Conservation (phyloP, 1,140 invertebrate species). For the Phymorhynchus buccinoides region DNA sequence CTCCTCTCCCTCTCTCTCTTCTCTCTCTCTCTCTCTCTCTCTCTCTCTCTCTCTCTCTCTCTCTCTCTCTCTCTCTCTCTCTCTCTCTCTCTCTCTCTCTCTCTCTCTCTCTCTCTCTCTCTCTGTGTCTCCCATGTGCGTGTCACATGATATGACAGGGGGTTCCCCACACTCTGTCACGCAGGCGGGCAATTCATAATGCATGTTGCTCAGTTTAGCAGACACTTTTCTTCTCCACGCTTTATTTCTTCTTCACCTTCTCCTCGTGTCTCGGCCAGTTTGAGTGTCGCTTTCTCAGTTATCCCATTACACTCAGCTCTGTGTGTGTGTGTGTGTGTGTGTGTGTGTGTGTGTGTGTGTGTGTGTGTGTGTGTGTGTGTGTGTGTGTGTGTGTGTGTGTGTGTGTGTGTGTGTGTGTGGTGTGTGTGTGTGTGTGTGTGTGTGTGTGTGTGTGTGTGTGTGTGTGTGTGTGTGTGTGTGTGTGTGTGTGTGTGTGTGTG, state of each 20-base stretch:
- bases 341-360: too few relatives aligned
- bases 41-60: neutral
- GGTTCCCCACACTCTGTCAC: slow-evolving; percentile 27
- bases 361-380: too few relatives aligned
- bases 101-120: neutral
- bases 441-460: too few relatives aligned
- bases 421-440: too few relatives aligned
- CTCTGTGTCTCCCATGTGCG: neutral
- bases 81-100: neutral
- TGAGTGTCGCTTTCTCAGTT: too few relatives aligned
- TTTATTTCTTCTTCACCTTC: neutral
- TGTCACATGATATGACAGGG: slow-evolving; percentile 34
- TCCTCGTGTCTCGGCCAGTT: neutral
- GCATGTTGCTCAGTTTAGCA: slow-evolving; percentile 12
- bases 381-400: too few relatives aligned
- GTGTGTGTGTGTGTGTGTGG: too few relatives aligned
- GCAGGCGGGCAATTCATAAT: slow-evolving; percentile 33
- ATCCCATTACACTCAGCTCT: too few relatives aligned
- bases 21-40: neutral
- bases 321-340: too few relatives aligned
- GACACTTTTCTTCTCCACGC: neutral
- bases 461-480: too few relatives aligned
- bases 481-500: too few relatives aligned
- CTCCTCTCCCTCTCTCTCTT: neutral
- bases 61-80: neutral